phyloP scores from a whole-genome alignment of 2,888 invertebrate genomes.

The Syrista parreyssii region DNA sequence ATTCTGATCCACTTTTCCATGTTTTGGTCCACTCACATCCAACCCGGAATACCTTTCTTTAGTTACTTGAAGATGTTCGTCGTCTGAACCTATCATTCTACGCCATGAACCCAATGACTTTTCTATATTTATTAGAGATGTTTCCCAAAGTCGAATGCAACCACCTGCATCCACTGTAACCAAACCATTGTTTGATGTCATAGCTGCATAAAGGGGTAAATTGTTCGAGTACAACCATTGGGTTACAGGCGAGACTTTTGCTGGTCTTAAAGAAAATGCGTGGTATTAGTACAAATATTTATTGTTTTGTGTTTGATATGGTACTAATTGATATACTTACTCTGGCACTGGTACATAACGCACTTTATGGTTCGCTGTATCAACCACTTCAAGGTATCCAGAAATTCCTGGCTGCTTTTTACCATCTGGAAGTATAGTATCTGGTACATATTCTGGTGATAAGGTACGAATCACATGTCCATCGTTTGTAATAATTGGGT shows the following conservation, averaged over 20 bases:
- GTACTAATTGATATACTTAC: conserved; percentile 47
- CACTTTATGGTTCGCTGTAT: conserved; percentile 65
- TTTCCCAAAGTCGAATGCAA: conserved; percentile 70
- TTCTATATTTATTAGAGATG: conserved; percentile 64
- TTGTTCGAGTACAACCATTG: conserved; percentile 67
- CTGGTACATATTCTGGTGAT: conserved; percentile 42
- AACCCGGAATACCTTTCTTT: conserved; percentile 76
- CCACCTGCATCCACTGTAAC: conserved; percentile 71
- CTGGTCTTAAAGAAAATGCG: conserved; percentile 40
- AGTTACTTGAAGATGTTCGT: conserved; percentile 78
- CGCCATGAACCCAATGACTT: conserved; percentile 67
- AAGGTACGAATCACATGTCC: conserved; percentile 57
- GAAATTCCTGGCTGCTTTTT: conserved; percentile 37
- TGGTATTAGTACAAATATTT: background rate
- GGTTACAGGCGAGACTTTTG: conserved; percentile 60
- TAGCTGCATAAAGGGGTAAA: conserved; percentile 64
- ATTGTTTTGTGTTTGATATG: background rate
- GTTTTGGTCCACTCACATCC: conserved; percentile 84
- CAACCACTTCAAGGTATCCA: conserved; percentile 70
- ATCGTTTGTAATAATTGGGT: conserved; percentile 47
- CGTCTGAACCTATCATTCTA: conserved; percentile 52
- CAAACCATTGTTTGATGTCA: conserved; percentile 66
- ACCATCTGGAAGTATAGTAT: conserved; percentile 36
- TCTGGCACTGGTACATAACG: conserved; percentile 70
- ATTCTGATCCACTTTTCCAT: conserved; percentile 91